These are phyloP conservation scores for Antennarius maculatus DNA, from an alignment of 2,797 vertebrate species.

Conservation along the genomic window DNA sequence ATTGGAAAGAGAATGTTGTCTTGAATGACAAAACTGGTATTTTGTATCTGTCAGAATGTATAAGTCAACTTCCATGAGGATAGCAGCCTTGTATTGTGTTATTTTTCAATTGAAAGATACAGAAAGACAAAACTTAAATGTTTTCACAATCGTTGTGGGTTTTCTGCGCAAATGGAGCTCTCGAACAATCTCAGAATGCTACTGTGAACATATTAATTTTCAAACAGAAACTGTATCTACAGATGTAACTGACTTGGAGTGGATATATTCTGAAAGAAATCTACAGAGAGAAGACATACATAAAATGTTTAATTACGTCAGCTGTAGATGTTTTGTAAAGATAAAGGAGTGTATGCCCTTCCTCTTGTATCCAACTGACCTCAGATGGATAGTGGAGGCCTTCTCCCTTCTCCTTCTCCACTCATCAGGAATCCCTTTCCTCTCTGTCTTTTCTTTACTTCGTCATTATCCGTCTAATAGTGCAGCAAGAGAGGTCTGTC, in stretches of 20 bases:
- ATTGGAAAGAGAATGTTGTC: neutral
- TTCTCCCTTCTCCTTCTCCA: neutral
- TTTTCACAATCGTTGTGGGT: neutral
- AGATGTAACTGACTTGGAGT: neutral
- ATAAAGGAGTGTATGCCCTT: constrained; percentile 16
- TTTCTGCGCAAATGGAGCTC: neutral
- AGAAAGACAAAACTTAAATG: neutral
- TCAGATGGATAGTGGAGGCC: constrained; percentile 3
- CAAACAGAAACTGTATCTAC: neutral
- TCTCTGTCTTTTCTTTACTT: neutral
- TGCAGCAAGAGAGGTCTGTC: constrained; percentile 6
- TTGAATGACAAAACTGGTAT: neutral
- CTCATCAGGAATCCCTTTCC: constrained; percentile 4
- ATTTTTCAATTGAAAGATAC: constrained; percentile 1
- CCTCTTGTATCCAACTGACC: constrained; percentile 23
- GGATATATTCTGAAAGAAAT: constrained; percentile 8
- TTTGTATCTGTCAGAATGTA: neutral
- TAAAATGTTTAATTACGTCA: neutral
- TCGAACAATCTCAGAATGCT: neutral
- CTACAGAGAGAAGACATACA: neutral
- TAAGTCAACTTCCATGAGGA: neutral
- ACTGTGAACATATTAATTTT: neutral
- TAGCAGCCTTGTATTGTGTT: neutral
- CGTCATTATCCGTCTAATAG: constrained; percentile 23
- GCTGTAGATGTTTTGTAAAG: constrained; percentile 3